Percentiles rank a stretch among this genome's conserved stretches.
These are phyloP conservation scores for Chironomus tepperi DNA, from an alignment of 1,140 invertebrate genomes.

Conservation along the genomic window DNA sequence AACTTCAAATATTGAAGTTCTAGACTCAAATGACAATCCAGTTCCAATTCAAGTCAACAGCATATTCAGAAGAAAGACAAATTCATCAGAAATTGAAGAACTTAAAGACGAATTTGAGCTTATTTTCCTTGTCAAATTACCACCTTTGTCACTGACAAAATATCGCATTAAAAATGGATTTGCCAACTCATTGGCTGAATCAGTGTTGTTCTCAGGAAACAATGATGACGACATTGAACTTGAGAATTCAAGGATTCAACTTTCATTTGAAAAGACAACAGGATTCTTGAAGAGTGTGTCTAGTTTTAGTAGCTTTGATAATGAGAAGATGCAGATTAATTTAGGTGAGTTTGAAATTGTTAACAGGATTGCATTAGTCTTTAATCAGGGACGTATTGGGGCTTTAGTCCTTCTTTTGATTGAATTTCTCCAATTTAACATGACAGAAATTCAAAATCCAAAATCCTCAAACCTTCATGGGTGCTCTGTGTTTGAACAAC, in stretches of 20 bases:
- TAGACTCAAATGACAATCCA: constrained; percentile 47
- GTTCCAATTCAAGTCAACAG: constrained; percentile 65
- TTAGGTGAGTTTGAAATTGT: constrained; percentile 51
- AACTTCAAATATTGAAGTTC: constrained; percentile 56
- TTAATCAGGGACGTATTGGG: too few relatives aligned
- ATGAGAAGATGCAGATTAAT: neutral
- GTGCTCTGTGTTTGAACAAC: too few relatives aligned
- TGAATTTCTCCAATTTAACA: too few relatives aligned
- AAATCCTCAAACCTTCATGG: too few relatives aligned
- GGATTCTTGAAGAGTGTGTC: neutral
- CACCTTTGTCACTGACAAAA: constrained; percentile 60
- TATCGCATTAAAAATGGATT: constrained; percentile 47
- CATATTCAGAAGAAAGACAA: constrained; percentile 46
- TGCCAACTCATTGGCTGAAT: constrained; percentile 43
- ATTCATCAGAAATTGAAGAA: constrained; percentile 56
- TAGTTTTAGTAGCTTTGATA: too few relatives aligned
- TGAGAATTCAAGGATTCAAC: neutral
- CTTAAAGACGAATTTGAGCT: constrained; percentile 46
- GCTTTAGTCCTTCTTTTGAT: too few relatives aligned
- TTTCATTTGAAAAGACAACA: neutral
- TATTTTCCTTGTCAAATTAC: constrained; percentile 51
- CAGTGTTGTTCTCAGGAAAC: neutral
- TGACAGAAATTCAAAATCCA: too few relatives aligned
- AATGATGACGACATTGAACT: neutral
- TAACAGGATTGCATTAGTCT: too few relatives aligned